Percentiles rank a stretch among this genome's conserved stretches.
phyloP scores from a whole-genome alignment of 2,888 invertebrate genomes.

The Zygogramma bicolorata region DNA sequence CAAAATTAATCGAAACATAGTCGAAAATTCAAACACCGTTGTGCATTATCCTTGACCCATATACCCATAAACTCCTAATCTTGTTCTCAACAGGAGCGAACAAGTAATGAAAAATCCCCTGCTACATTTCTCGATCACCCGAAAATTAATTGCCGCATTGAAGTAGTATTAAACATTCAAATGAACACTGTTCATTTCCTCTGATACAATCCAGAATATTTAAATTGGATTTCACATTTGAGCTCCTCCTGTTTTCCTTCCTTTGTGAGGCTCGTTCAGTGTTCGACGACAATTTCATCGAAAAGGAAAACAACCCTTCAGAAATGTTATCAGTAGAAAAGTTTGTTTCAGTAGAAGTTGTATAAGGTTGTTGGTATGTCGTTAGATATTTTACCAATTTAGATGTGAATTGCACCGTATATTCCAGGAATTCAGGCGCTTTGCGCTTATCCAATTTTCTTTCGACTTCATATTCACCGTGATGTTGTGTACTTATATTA shows the following conservation, averaged over 20 bases:
- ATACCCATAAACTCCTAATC: too few relatives aligned
- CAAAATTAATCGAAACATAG: too few relatives aligned
- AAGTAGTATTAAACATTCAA: not conserved
- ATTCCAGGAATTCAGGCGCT: not conserved
- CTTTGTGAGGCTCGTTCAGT: not conserved
- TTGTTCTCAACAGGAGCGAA: too few relatives aligned
- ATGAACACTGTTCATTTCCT: not conserved
- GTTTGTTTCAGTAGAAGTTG: not conserved
- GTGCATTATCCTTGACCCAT: too few relatives aligned
- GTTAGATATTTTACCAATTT: not conserved
- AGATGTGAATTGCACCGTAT: not conserved
- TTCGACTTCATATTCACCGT: too few relatives aligned
- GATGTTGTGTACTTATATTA: too few relatives aligned
- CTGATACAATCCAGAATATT: not conserved
- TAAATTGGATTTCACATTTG: not conserved
- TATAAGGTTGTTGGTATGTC: not conserved
- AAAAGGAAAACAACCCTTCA: not conserved
- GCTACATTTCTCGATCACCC: too few relatives aligned
- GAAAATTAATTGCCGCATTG: not conserved
- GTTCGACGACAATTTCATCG: not conserved
- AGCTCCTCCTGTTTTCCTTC: not conserved
- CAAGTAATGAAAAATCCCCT: too few relatives aligned
- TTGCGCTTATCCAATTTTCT: too few relatives aligned
- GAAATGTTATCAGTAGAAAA: not conserved
- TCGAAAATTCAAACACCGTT: too few relatives aligned